Percentiles rank a stretch among this genome's conserved stretches.
Conservation (phyloP, 2,113 vertebrate genomes). For the Thamnophis sirtalis region DNA sequence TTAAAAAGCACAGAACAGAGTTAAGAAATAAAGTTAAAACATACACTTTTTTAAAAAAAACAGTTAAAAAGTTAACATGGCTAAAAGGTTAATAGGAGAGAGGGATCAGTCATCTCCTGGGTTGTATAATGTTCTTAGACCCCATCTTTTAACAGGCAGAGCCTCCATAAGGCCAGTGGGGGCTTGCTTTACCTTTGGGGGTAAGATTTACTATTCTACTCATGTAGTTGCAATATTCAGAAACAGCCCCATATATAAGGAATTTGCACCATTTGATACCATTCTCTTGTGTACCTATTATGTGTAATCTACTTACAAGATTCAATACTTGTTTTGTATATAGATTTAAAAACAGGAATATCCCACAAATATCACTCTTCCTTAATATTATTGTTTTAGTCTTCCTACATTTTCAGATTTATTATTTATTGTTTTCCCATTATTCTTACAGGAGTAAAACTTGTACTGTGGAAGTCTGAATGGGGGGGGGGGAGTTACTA, state of each 20-base stretch:
- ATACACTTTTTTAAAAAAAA: neutral
- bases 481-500: conserved; percentile 13
- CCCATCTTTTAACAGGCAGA: neutral
- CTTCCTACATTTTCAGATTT: neutral
- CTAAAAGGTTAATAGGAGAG: neutral
- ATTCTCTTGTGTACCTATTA: neutral
- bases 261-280: neutral
- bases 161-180: neutral
- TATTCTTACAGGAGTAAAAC: neutral
- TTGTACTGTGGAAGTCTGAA: neutral
- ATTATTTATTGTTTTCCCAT: neutral
- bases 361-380: neutral
- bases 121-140: neutral
- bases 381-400: neutral
- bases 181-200: neutral
- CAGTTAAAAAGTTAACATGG: neutral
- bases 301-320: neutral
- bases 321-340: neutral
- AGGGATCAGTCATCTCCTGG: neutral
- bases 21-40: neutral
- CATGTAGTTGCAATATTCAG: neutral
- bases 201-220: neutral
- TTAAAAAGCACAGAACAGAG: neutral
- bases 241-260: neutral
- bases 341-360: neutral